A percentile compares a stretch with the other conserved stretches of the same genome.
Conservation (phyloP, 1,140 invertebrate species). For the Oryctes rhinoceros region DNA sequence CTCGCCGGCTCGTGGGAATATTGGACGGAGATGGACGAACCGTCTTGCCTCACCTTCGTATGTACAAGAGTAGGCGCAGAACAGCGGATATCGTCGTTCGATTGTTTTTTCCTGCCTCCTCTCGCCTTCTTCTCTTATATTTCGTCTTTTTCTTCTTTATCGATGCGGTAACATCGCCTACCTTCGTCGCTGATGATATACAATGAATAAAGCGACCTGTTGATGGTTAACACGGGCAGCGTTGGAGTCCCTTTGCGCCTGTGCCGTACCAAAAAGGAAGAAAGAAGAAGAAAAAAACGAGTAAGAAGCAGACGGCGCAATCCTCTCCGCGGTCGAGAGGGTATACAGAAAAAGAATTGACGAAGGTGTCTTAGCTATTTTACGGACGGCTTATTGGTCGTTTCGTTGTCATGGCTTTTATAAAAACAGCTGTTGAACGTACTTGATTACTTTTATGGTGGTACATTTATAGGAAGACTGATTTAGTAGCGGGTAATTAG, state of each 20-base stretch:
- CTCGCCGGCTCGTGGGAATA: background rate
- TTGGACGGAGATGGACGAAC: background rate
- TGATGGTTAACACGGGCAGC: background rate
- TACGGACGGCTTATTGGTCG: conserved; percentile 4
- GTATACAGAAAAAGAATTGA: background rate
- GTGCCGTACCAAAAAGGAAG: background rate
- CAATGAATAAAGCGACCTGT: conserved; percentile 1
- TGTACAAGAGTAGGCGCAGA: background rate
- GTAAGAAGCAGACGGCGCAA: background rate
- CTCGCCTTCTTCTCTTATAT: background rate
- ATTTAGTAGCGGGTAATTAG: conserved; percentile 3
- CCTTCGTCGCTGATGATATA: background rate
- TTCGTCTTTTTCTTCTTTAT: background rate
- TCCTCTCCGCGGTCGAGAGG: background rate
- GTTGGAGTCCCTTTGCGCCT: background rate
- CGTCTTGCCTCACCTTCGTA: background rate
- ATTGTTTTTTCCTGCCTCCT: background rate
- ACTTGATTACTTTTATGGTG: conserved; percentile 1
- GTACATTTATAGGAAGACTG: conserved; percentile 5
- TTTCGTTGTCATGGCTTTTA: conserved; percentile 1
- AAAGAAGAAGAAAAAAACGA: background rate
- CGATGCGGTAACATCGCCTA: background rate
- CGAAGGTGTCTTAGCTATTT: background rate
- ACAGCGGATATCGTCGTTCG: background rate
- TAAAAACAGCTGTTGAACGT: conserved; percentile 5